These are phyloP conservation scores for Stenichneumon culpator DNA, from an alignment of 2,888 invertebrate species.

Conservation along the genomic window DNA sequence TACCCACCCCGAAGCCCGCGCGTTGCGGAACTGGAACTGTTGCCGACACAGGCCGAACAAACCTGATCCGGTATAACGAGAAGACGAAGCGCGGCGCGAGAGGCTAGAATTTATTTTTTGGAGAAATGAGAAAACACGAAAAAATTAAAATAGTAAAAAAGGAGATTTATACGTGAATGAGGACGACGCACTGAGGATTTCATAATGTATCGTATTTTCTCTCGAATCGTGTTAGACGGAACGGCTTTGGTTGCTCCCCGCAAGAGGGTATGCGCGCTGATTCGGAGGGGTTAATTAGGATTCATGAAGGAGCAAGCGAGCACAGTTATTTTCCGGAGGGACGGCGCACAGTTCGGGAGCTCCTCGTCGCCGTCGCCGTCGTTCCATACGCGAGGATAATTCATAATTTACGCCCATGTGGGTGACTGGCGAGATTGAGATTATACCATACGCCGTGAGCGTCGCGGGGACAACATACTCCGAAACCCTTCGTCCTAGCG, in stretches of 20 bases:
- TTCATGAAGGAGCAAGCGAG: slow-evolving; percentile 76
- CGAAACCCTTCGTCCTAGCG: slow-evolving; percentile 47
- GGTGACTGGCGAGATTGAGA: slow-evolving; percentile 72
- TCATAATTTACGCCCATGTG: slow-evolving; percentile 76
- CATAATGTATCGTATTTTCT: slow-evolving; percentile 20
- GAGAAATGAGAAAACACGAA: neutral
- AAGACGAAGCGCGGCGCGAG: neutral
- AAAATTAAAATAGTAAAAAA: neutral
- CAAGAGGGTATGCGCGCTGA: slow-evolving; percentile 12
- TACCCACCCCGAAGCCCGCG: slow-evolving; percentile 1
- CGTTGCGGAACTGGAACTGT: slow-evolving; percentile 47
- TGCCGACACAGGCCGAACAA: slow-evolving; percentile 43
- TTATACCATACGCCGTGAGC: slow-evolving; percentile 43
- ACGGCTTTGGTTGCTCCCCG: slow-evolving; percentile 32
- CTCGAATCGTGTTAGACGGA: slow-evolving; percentile 44
- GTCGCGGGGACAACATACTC: slow-evolving; percentile 43
- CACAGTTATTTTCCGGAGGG: slow-evolving; percentile 78
- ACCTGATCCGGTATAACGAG: slow-evolving; percentile 42
- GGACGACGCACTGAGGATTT: slow-evolving; percentile 10
- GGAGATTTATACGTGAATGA: slow-evolving; percentile 8
- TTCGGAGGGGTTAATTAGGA: slow-evolving; percentile 78
- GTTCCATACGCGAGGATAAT: slow-evolving; percentile 68
- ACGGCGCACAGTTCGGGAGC: slow-evolving; percentile 74
- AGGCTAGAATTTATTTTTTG: slow-evolving; percentile 24
- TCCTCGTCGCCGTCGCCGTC: slow-evolving; percentile 47